Base-by-base conservation (phyloP, 2,113 vertebrate species). In the Panthera leo region DNA sequence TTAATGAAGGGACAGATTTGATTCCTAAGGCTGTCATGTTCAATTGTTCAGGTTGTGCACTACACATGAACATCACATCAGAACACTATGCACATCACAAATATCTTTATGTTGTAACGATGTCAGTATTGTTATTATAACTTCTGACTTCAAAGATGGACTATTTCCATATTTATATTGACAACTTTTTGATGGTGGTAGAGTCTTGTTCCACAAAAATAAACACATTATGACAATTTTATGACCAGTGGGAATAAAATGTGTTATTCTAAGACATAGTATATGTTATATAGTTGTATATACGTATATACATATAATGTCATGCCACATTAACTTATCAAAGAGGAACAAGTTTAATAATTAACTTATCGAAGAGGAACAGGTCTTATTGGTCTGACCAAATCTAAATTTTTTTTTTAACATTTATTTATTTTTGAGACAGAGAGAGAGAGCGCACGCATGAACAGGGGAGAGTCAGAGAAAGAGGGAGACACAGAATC, bases 181-280 rank as follows among this genome's bases (percentile, higher is more conserved):
- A 93, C 18, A 92, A 58, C 65, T 89, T 96, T 93, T 51, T 96
- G 87, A 71, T 51, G 12, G 31, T 78, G 45, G 9, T 83, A 85
- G 36, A 79, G 29, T 80, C 5, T 97, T 91, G 4, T 45, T 55
- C 16, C 48, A 48, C 19, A 78, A 90, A 79, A 87, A 39, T 71
- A 9, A 76, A 80, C 68, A 63, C 12, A 61, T 89, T 51, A 71
- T 91, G 42, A 51, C 11, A 78, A 65, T n/a, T 82, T 96, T 96
- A n/a, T 92, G n/a, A 89, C 3, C 31, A 89, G 55, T 16, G 42
- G 19, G 6, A 85, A 4, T 42, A 71, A 96, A 78, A 5, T 79
- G 14, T 42, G 11, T 34, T 89, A 75, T 58, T 71, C 4, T 84
- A 75, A 51, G 65, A 80, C 9, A 63, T 31, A 36, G 45, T 55